Percentiles rank a stretch among this genome's conserved stretches.
phyloP scores from a whole-genome alignment of 2,113 vertebrate genomes.

The Passer domesticus region DNA sequence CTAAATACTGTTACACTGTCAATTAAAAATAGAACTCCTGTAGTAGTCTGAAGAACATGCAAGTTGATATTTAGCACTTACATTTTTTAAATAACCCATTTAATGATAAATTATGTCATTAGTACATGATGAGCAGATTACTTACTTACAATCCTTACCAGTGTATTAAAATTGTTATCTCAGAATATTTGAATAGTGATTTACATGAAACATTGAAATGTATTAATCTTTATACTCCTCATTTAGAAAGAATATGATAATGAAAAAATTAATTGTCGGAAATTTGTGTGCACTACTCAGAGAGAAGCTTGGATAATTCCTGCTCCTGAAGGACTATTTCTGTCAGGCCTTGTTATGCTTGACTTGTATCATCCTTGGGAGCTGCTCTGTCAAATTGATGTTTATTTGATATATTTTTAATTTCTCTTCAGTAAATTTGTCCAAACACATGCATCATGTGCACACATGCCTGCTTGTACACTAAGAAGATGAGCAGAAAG shows the following conservation, averaged over 20 bases:
- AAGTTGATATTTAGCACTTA: neutral
- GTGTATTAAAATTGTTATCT: neutral
- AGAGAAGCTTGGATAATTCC: neutral
- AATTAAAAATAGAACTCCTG: neutral
- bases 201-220: neutral
- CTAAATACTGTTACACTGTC: neutral
- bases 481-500: neutral
- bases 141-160: neutral
- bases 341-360: neutral
- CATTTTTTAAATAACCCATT: neutral
- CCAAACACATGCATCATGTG: neutral
- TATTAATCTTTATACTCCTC: neutral
- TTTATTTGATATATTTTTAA: neutral
- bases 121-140: neutral
- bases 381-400: neutral
- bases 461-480: neutral
- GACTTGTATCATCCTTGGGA: neutral
- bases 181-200: neutral
- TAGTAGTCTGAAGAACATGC: neutral
- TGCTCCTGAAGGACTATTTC: neutral
- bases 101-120: neutral
- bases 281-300: neutral
- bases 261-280: neutral
- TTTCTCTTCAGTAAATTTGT: neutral
- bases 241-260: neutral